Base-by-base conservation (phyloP, 2,113 vertebrate species). In the Xiphophorus maculatus region DNA sequence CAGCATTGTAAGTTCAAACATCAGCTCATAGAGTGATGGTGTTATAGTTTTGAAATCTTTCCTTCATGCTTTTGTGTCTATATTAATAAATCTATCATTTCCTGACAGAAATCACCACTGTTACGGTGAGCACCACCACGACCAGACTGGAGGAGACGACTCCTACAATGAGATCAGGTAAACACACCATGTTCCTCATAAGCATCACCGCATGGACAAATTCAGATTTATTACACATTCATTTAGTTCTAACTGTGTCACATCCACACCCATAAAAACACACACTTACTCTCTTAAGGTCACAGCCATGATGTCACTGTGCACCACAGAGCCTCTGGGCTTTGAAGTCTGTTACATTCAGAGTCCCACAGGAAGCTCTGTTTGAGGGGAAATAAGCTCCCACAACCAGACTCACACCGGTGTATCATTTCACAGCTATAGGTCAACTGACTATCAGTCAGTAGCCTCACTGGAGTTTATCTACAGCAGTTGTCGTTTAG, bases 121-220 rank as follows among this genome's bases (percentile, higher is more conserved):
- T 96, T 22, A 97, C 96, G 0, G 87, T 95, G 42, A 95, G 95
- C 62, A 96, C 97, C 37, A 98, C 98, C 0, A n/a, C 95, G 70
- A 95, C 95, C 69, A 94, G 89, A 0, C 93, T 96, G 84, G 96
- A 96, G 73, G 95, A 94, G 58, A 97, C 96, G 69, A 96, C 95
- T 19, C 94, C 96, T 29, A 94, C 92, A 19, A 94, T 95, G 0
- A 93, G 90, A 88, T 71, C 90, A 5, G 88, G 90, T 90, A 79
- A 84, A 74, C 8, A 69, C 60, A 67, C 69, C 25, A 62, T 33
- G 54, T 60, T 60, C 37, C 19, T 13, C 19, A 13, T 29, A 15
- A 62, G 27, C 17, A 22, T 66, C 61, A 27, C 48, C 40, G 17
- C 61, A 48, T 64, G 66, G 15, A 40, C 44, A 22, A 37, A 63